Percentiles rank a stretch among this genome's conserved stretches.
These are phyloP conservation scores for Streptopelia turtur DNA, from an alignment of 2,797 vertebrate genomes.

Conservation along the genomic window DNA sequence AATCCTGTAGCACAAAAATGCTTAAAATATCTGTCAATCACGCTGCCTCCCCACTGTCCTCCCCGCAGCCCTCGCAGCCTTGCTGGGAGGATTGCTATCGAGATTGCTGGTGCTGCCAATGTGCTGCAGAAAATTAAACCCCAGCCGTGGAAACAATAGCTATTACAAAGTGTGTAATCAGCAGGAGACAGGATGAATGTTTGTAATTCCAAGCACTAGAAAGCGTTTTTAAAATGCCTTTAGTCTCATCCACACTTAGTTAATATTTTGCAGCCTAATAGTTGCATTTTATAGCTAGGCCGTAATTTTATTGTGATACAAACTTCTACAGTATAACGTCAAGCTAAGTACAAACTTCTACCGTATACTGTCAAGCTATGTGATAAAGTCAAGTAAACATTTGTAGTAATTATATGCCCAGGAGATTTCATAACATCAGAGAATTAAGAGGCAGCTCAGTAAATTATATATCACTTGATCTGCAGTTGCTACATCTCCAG, in stretches of 20 bases:
- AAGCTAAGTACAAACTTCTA: neutral
- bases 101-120: neutral
- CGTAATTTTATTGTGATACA: neutral
- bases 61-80: neutral
- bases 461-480: conserved; percentile 27
- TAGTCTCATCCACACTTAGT: neutral
- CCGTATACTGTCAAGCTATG: neutral
- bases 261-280: neutral
- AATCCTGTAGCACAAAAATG: conserved; percentile 17
- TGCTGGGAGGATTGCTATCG: neutral
- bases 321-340: neutral
- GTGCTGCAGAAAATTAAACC: conserved; percentile 14
- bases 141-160: conserved; percentile 29
- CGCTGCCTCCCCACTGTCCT: neutral
- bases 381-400: conserved; percentile 29
- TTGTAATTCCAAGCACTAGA: neutral
- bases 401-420: conserved; percentile 37
- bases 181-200: neutral
- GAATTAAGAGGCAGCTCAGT: conserved; percentile 56
- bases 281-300: neutral
- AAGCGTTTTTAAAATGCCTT: neutral
- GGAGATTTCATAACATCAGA: conserved; percentile 28
- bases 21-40: conserved; percentile 45
- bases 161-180: conserved; percentile 7
- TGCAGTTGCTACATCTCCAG: neutral